Evolutionary conservation across 2,888 invertebrate genomes (phyloP), one percentile per base, ranked within the genome.

Genomic region (Thereva unica): DNA sequence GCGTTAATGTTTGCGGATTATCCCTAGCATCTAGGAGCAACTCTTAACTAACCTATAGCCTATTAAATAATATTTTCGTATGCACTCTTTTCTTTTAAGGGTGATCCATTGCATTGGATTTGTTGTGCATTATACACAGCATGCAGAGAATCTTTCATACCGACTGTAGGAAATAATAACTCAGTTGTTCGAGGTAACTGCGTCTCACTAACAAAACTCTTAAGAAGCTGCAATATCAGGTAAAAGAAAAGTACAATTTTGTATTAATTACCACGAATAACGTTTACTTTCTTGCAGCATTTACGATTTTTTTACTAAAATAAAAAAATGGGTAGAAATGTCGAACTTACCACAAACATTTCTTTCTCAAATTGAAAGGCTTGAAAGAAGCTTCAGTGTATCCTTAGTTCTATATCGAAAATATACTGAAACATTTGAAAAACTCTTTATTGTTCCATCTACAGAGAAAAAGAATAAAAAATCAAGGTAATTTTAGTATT

Each of bases 261-360:
- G 4, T 23, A 10, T 35, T 53, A 12, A 7, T 40, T 57, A 1
- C 34, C 23, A 5, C n/a, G 12, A 40, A 7, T 6, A 50, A 7
- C 40, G 7, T 41, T 41, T 5, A 10, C 6, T 12, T 9, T 34
- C 53, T 45, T 50, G 12, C 82, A 95, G 95, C 77, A 84, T 97
- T 69, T 90, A 92, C 69, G 92, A 97, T 75, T 98, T 98, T 82
- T 96, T 97, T 77, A 88, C 87, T 71, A 97, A 97, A 83, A 95
- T 96, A 76, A 91, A 93, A 77, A 90, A 90, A 76, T 99, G 97
- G 97, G 89, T 92, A 69, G 94, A 95, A 75, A 96, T 98, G 95
- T 90, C 94, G 1, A 89, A 89, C 71, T 86, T 95, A 81, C 87
- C 94, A 0, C 87, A 88, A 73, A 90, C 92, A 67, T 93, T 96